A percentile compares a stretch with the other conserved stretches of the same genome.
These are phyloP conservation scores for Pristionchus japonicus DNA, from an alignment of 2,888 invertebrate species.

Conservation along the genomic window DNA sequence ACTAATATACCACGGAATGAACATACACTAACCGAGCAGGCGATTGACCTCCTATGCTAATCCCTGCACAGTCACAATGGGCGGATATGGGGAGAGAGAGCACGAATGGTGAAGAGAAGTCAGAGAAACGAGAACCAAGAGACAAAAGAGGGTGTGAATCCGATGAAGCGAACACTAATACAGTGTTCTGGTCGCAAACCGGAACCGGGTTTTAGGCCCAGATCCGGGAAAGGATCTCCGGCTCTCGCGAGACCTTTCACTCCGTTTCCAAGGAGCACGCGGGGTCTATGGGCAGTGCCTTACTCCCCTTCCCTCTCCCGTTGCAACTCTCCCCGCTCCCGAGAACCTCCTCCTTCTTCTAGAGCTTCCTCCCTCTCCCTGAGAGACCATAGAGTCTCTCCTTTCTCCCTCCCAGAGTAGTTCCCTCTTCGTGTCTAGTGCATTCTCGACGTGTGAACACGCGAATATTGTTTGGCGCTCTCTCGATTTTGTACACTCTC, in stretches of 20 bases:
- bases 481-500: neutral
- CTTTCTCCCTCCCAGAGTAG: neutral
- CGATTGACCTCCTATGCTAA: conserved; percentile 36
- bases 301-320: neutral
- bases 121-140: neutral
- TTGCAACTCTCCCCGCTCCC: neutral
- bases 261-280: neutral
- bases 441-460: neutral
- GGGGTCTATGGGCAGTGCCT: neutral
- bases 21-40: neutral
- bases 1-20: neutral
- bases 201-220: neutral
- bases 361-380: neutral
- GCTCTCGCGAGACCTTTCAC: too few species aligned
- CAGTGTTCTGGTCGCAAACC: neutral
- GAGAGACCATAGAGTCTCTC: neutral
- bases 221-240: too few species aligned
- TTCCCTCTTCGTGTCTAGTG: conserved; percentile 3
- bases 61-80: neutral
- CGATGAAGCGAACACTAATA: neutral
- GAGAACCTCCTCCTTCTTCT: neutral
- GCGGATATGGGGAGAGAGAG: neutral
- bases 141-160: neutral
- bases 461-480: neutral
- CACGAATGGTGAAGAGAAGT: neutral